Base-by-base conservation (phyloP, 2,797 vertebrate genomes). In the Leptoclinus maculatus region DNA sequence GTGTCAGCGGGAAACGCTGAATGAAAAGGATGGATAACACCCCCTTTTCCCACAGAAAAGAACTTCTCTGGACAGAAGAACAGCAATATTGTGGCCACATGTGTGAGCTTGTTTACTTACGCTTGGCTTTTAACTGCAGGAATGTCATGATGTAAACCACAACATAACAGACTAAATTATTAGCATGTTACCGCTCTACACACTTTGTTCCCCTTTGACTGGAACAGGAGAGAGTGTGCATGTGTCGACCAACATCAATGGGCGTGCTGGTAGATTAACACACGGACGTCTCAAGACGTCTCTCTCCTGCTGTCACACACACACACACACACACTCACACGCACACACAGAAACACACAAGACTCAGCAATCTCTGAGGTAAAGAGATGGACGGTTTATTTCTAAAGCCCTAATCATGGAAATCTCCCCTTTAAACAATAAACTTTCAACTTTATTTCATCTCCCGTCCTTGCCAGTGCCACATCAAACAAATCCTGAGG, bases 101-200 rank as follows among this genome's bases (percentile, higher is more conserved):
- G 94, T 93, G 89, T 88, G 80, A 91, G 92, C 87, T 86, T 94
- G 91, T 95, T 94, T 93, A 93, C 91, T 92, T 91, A 82, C 51
- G 32, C 89, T 89, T 83, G 85, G 83, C 91, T 88, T 93, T 90
- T 93, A 93, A 93, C 90, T 89, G 78, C 84, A 93, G 90, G 91
- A 92, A 94, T 94, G 88, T 93, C 80, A 70, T 89, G 87, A 92
- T 91, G 92, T 79, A 87, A 90, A 94, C 93, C 91, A 86, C 88
- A 90, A 84, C 83, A 87, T 84, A 88, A 91, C 82, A 81, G 76
- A 85, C 83, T 86, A 93, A 94, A 94, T 93, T 91, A 93, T 93
- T 92, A 91, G 86, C 92, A 93, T 88, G 86, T 90, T 93, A 91
- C 77, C 34, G 38, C 83, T 78, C 77, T 65, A 63, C 82, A 83